Base-by-base conservation (phyloP, 2,797 vertebrate genomes). In the Catamblyrhynchus diadema region DNA sequence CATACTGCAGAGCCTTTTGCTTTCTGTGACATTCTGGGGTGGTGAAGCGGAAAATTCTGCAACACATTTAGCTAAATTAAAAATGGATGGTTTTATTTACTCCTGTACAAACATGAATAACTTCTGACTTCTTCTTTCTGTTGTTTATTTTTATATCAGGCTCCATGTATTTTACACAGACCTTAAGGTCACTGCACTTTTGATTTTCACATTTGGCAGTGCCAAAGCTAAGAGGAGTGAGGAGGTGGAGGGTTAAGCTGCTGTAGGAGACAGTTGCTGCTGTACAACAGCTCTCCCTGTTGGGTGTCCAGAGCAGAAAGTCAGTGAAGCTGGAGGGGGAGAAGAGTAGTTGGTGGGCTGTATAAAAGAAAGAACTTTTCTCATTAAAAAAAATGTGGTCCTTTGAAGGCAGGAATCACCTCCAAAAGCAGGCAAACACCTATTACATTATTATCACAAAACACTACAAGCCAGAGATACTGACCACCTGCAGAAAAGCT, bases 261-360 rank as follows among this genome's bases (percentile, higher is more conserved):
- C 82, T 70, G 44, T 39, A 35, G 3, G 6, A 69, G 35, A 41
- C 20, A 59, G 30, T 23, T 83, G 85, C 94, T 84, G 91, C 85
- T 95, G 85, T 96, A 60, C 94, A 97, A 97, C 80, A 96, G 96
- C 95, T 97, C 95, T 96, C 95, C 94, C 95, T 96, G 88, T 97
- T 91, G 91, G 95, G 85, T 79, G 48, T 74, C 70, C 7, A 2
- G 50, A 92, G 73, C 59, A 92, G 88, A 73, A 81, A 74, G 37
- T 35, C 61, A 51, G 72, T 37, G 50, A 75, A 70, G 48, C 33
- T 87, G 67, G 23, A 84, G 14, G 25, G 42, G 69, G 6, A 85
- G 83, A 77, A 60, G 70, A 72, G 59, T 45, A 77, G 60, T 44
- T 80, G 48, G 54, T 62, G 77, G 75, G 66, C 82, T 87, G 66